These are phyloP conservation scores for Porites cylindrica DNA, from an alignment of 92 coral and sea anemone species.

Conservation along the genomic window DNA sequence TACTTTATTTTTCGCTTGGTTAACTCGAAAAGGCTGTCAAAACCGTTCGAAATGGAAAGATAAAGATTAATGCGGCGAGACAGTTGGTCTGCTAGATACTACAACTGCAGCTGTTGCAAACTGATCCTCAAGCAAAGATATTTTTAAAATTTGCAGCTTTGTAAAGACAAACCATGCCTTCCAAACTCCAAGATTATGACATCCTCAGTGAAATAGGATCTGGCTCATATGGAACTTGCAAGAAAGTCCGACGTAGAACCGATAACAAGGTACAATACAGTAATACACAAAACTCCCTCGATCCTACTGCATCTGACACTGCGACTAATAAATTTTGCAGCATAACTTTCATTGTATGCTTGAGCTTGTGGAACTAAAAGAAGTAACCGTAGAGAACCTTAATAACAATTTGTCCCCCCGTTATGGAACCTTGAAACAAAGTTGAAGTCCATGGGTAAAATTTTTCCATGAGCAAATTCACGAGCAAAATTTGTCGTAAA, in stretches of 20 bases:
- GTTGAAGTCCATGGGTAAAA: too few relatives aligned
- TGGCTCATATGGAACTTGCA: slow-evolving; percentile 97
- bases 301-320: neutral
- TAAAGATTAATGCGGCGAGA: neutral
- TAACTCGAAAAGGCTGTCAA: neutral
- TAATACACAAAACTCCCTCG: neutral
- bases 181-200: slow-evolving; percentile 89
- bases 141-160: neutral
- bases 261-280: slow-evolving; percentile 84
- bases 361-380: too few relatives aligned
- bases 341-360: neutral
- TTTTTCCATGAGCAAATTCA: too few relatives aligned
- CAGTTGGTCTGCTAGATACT: neutral
- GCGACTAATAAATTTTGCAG: neutral
- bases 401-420: too few relatives aligned
- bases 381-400: too few relatives aligned
- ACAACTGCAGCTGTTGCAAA: neutral
- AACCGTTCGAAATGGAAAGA: neutral
- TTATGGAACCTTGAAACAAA: too few relatives aligned
- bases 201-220: slow-evolving; percentile 91
- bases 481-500: too few relatives aligned
- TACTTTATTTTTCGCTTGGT: neutral
- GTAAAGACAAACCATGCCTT: slow-evolving; percentile 74
- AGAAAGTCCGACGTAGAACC: slow-evolving; percentile 88
- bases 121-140: neutral